phyloP scores from a whole-genome alignment of 2,888 invertebrate genomes.

The Quadriops clusia region DNA sequence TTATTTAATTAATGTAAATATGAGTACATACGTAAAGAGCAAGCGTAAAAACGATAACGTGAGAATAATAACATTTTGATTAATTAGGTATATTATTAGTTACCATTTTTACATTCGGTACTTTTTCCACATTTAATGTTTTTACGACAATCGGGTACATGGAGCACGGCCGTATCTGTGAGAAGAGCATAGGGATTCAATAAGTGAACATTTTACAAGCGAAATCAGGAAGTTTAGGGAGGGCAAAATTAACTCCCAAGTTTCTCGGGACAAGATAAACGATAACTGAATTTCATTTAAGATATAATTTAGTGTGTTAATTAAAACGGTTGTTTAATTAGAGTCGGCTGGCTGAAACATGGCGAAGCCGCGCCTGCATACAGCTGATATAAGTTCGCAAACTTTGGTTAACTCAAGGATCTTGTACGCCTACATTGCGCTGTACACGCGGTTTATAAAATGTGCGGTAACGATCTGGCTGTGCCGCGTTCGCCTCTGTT shows the following conservation, averaged over 20 bases:
- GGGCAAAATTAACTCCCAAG: conserved; percentile 12
- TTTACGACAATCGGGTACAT: no score
- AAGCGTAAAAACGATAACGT: no score
- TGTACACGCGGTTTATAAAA: conserved; percentile 23
- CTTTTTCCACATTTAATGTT: no score
- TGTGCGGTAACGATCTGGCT: conserved; percentile 17
- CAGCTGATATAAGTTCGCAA: conserved; percentile 34
- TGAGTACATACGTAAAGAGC: no score
- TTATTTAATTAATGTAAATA: no score
- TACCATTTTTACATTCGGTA: no score
- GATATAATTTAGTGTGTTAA: conserved; percentile 40
- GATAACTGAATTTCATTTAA: conserved; percentile 38
- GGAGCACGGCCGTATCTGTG: no score
- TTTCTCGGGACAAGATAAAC: conserved; percentile 26
- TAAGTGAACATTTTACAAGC: no score
- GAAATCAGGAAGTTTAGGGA: no score
- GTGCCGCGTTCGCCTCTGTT: background rate
- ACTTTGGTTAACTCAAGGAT: conserved; percentile 31
- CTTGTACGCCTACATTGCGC: conserved; percentile 24
- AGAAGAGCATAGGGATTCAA: no score
- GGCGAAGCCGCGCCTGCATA: conserved; percentile 32
- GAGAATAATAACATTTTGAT: no score
- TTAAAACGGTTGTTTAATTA: conserved; percentile 43
- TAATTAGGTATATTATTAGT: no score
- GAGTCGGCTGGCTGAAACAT: conserved; percentile 34